Evolutionary conservation across 2,888 invertebrate genomes (phyloP), one percentile per base, ranked within the genome.

Genomic region (Rhogogaster chlorosoma): DNA sequence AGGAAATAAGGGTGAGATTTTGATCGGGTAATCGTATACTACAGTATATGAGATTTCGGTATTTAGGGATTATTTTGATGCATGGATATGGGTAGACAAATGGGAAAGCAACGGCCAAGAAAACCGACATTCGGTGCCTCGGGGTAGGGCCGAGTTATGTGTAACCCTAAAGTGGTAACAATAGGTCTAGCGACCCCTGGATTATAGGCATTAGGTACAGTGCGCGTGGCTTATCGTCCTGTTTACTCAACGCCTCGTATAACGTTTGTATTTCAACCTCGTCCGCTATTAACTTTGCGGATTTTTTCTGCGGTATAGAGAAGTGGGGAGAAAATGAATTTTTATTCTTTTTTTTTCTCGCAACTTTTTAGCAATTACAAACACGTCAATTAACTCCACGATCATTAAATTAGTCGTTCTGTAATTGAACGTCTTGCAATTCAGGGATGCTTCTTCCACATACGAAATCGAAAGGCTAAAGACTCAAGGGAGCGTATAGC

Each of bases 161-260:
- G 82, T 85, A 84, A 85, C 83, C 80, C 85, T 73, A 85, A 87
- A 86, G 86, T 86, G 87, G 86, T 86, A 88, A 86, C 88, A 86
- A 88, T 87, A 84, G 86, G 75, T 77, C 80, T 64, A 86, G 36
- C 80, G 85, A 86, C 82, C 87, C 83, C 49, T 77, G 88, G 88
- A 88, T 88, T 88, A 87, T 84, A 82, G 86, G 87, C 86, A 88
- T 87, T 87, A 67, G 67, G 67, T 67, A 87, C 84, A 26, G 83
- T 84, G 73, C 87, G 78, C 80, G 64, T 84, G 85, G 77, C 80
- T 86, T 87, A 86, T 87, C 86, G 87, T 86, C 86, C 85, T 86
- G 87, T 87, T 87, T 86, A 80, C 80, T 61, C 57, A 80, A 80
- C 80, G 86, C 87, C 86, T 86, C 84, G 87, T 86, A 84, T 32